Evolutionary conservation across 2,113 vertebrate species (phyloP).

Genomic region (Psophia crepitans): DNA sequence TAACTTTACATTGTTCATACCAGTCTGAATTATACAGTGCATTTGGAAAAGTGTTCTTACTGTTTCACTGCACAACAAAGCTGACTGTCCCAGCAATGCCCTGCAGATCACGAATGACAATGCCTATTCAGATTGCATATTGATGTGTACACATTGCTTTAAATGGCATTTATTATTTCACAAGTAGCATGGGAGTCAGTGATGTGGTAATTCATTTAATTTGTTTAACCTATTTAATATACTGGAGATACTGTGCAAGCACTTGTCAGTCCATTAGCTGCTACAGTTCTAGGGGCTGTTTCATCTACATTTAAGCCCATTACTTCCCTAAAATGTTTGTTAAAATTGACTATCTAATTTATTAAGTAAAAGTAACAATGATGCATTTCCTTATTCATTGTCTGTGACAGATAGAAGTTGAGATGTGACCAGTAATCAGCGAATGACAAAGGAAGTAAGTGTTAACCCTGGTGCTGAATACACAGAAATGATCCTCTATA

Average conservation of each 20-base stretch:
- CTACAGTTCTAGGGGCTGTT: neutral
- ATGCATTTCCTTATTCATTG: neutral
- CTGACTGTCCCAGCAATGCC: neutral
- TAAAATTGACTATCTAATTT: neutral
- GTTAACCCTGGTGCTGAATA: neutral
- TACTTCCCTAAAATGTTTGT: neutral
- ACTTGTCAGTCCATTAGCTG: constrained; percentile 30
- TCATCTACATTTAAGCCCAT: neutral
- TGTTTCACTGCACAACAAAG: neutral
- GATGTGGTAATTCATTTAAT: constrained; percentile 38
- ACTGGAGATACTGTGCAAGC: neutral
- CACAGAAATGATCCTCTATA: neutral
- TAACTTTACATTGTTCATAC: neutral
- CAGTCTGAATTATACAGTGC: neutral
- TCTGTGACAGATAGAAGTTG: neutral
- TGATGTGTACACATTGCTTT: neutral
- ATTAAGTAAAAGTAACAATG: neutral
- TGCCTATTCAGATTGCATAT: neutral
- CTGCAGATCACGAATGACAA: neutral
- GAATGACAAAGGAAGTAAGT: neutral
- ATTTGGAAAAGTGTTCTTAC: neutral
- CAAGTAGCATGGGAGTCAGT: neutral
- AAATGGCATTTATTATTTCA: constrained; percentile 32
- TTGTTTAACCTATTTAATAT: constrained; percentile 48
- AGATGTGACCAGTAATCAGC: neutral